Evolutionary conservation across 2,888 invertebrate genomes (phyloP), one percentile per base, ranked within the genome.

Genomic region (Acleris holmiana): DNA sequence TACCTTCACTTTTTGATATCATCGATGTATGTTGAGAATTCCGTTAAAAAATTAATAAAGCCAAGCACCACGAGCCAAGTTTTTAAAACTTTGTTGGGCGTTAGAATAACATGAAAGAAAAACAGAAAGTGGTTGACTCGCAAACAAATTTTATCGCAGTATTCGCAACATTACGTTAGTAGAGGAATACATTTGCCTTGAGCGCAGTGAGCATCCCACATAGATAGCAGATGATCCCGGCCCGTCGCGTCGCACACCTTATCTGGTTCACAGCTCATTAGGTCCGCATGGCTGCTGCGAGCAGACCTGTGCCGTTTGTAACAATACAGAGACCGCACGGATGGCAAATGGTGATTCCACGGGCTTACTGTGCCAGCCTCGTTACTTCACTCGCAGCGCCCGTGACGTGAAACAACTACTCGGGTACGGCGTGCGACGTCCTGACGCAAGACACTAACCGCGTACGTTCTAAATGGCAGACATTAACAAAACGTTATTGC

Each of bases 201-300:
- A 73, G 76, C 77, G 83, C 80, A 82, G 77, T 82, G 83, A 87
- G 80, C 81, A 81, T 82, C 83, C 73, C 78, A 73, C 78, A 80
- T 75, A 86, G 87, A 89, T 89, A 88, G 82, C 79, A 82, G 82
- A 80, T 84, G 86, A 89, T 89, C 84, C 84, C 83, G 85, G 83
- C 83, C 83, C 78, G 83, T 84, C 76, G 76, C 80, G 83, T 80
- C 80, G 82, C 81, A 74, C 83, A 85, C 86, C 93, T 93, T 93
- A 94, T 94, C 94, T 93, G 81, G 85, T 94, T 94, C 91, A 93
- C 93, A 88, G 90, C 88, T 92, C 93, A 93, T 93, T 93, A 92
- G 88, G 84, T 84, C 78, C 85, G 80, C 84, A 86, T 84, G 79
- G 78, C 75, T 82, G 78, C 82, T 83, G 80, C 80, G 76, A 83